Conservation (phyloP, 2,797 vertebrate species). For the Hafferia zeledoni region DNA sequence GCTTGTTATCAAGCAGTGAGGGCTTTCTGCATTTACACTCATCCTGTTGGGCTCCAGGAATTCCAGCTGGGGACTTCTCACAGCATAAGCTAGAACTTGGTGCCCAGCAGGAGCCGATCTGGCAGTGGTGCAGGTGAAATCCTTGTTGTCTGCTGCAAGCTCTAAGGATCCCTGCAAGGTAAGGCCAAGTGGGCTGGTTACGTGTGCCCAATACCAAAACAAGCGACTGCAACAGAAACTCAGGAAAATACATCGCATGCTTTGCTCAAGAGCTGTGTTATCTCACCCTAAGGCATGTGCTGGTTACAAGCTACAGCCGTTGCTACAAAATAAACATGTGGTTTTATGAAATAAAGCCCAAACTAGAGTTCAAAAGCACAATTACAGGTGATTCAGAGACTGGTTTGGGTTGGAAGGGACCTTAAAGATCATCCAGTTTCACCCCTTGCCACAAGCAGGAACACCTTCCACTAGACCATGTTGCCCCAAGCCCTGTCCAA, state of each 20-base stretch:
- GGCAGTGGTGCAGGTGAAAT: slow-evolving; percentile 50
- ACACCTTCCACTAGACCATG: neutral
- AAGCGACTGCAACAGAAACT: too few species aligned
- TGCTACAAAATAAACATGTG: neutral
- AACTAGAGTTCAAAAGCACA: neutral
- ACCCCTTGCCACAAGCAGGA: too few species aligned
- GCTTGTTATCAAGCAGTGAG: neutral
- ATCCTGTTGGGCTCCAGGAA: neutral
- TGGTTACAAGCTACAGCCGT: neutral
- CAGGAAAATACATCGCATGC: fast-evolving
- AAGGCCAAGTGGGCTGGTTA: neutral
- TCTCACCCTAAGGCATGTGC: neutral
- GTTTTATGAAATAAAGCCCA: neutral
- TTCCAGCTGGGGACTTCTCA: slow-evolving; percentile 18
- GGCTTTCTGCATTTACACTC: neutral
- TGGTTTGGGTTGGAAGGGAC: neutral
- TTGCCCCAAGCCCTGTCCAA: neutral
- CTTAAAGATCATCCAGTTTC: neutral
- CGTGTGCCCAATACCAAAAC: neutral
- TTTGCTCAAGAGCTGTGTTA: neutral
- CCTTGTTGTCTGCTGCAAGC: slow-evolving; percentile 77
- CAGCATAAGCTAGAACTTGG: neutral
- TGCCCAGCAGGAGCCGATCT: neutral
- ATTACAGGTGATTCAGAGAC: neutral
- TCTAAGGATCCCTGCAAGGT: slow-evolving; percentile 85